Evolutionary conservation across 2,888 invertebrate species (phyloP), one percentile per base, ranked within the genome.

Genomic region (Aphidius colemani): DNA sequence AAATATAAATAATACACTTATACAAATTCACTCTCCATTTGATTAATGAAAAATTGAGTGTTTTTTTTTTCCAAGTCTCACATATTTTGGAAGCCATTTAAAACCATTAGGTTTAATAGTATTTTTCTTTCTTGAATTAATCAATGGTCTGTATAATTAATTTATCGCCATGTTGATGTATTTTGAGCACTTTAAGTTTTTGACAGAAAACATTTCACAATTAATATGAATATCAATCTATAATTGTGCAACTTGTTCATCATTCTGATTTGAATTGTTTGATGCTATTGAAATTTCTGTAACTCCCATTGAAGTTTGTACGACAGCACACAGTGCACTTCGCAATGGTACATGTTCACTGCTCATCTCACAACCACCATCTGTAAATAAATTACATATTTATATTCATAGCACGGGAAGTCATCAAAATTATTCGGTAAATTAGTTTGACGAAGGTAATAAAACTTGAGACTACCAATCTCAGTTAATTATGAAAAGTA

Each of bases 341-440:
- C 79, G 79, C 48, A 80, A 67, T 43, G 80, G 80, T 64, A 80
- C 75, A 64, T 74, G 78, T 69, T 80, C 80, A 66, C 78, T 78
- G 67, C 69, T 71, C 70, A 77, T 66, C 53, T 80, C 80, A 66
- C 77, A 77, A 61, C 74, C 75, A 6, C 78, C 73, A 70, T 76
- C 80, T 80, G 76, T 61, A 78, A 79, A 68, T 72, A 56, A 7
- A 53, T n/a, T 53, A 30, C 5, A 30, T 30, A 30, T 30, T 30
- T 30, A 5, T 30, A 30, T 30, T 30, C 30, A 30, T 30, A 30
- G 30, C 5, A 30, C 30, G 30, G 30, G 30, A 30, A 30, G 30
- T 30, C 30, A 30, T 30, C 30, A 30, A 30, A 30, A 30, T 30
- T 30, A 30, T 30, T 30, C 5, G 30, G 30, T 30, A 30, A 30